Evolutionary conservation across 1,140 invertebrate species (phyloP), one percentile per base, ranked within the genome.

Genomic region (Drosophila nikananu): DNA sequence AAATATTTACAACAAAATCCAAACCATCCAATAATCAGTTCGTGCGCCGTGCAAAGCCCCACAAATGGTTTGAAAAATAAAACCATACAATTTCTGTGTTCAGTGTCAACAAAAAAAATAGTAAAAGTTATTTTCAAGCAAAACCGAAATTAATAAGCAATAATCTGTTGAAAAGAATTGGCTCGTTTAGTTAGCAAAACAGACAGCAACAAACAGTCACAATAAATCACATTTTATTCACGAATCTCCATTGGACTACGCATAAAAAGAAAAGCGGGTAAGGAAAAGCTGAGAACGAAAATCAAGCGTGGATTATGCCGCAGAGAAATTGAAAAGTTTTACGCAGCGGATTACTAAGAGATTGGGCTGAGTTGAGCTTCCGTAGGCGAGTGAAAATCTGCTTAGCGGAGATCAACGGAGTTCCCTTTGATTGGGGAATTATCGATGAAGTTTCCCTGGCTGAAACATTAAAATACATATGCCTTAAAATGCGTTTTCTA

Each of bases 351-450:
- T 75, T 75, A 74, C 48, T 35, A n/a, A 51, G 23, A 42, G 39
- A 54, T 52, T 61, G 51, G 15, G 37, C n/a, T 23, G 66, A 51
- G 39, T 21, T 61, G 67, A 72, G 70, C 70, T 73, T 55, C 72
- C 63, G 72, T 75, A 23, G 72, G 72, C 72, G 70, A 48, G 39
- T 44, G 48, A 23, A 62, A 74, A 62, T 61, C 59, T 55, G 44
- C 59, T 64, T 64, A 74, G 67, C 44, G 21, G 19, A 51, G 67
- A 72, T 74, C 71, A 74, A 74, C 71, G 71, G 71, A 72, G 52
- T 72, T 55, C 32, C 39, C 49, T 55, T 75, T 74, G 72, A 63
- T 42, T 64, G 41, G 49, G 49, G 49, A 27, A 35, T 74, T 62
- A 73, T 51, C 54, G 39, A 32, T 13, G 13, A 25, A 32, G 42